Evolutionary conservation across 2,888 invertebrate genomes (phyloP).

Genomic region (Idaea biselata): DNA sequence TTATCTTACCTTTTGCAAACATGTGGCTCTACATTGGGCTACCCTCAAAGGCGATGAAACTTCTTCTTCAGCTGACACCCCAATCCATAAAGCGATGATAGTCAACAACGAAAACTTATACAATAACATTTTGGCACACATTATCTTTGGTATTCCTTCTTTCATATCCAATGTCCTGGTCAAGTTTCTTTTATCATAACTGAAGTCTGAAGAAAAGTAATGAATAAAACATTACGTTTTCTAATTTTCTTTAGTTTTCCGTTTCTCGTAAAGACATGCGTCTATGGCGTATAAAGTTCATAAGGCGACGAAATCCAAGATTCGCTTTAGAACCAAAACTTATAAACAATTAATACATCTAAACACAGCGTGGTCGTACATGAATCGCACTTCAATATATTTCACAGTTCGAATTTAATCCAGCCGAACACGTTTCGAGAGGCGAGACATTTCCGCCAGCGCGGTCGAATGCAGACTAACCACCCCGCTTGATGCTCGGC

Average conservation of each 20-base stretch:
- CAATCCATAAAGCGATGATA: constrained; percentile 71
- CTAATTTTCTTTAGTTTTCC: constrained; percentile 40
- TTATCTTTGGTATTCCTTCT: constrained; percentile 74
- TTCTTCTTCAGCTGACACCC: constrained; percentile 82
- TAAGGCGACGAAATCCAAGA: constrained; percentile 32
- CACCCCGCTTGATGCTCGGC: constrained; percentile 78
- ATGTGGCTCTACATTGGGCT: constrained; percentile 86
- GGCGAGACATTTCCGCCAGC: constrained; percentile 60
- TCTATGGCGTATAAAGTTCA: constrained; percentile 36
- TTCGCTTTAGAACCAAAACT: constrained; percentile 32
- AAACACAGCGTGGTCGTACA: constrained; percentile 60
- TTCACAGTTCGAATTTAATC: constrained; percentile 72
- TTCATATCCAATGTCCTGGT: constrained; percentile 50
- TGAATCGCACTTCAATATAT: constrained; percentile 45
- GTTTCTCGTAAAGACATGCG: constrained; percentile 49
- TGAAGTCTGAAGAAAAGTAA: constrained; percentile 59
- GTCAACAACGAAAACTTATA: constrained; percentile 75
- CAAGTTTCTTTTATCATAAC: constrained; percentile 70
- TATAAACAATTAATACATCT: constrained; percentile 45
- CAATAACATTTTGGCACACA: constrained; percentile 80
- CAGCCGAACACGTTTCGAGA: constrained; percentile 40
- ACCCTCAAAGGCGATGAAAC: constrained; percentile 86
- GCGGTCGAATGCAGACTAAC: constrained; percentile 79
- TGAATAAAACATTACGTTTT: constrained; percentile 59
- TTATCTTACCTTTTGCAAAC: constrained; percentile 83